These are phyloP conservation scores for Loris lydekkerianus DNA, from an alignment of 2,797 vertebrate genomes.

Conservation along the genomic window DNA sequence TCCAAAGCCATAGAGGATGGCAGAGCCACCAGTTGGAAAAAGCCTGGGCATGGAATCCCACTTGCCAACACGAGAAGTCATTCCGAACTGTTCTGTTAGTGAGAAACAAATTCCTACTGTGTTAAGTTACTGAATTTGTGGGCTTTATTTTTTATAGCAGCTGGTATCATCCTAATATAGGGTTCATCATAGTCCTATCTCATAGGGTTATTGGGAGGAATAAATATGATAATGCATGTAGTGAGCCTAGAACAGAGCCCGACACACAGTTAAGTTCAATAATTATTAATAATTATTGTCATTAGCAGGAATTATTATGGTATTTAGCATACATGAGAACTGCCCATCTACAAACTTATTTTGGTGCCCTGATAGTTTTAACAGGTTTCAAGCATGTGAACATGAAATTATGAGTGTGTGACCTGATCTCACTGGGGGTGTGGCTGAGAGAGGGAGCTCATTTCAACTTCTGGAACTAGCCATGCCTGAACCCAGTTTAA, in stretches of 20 bases:
- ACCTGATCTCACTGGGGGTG: background rate
- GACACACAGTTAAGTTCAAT: background rate
- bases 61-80: background rate
- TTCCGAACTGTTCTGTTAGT: background rate
- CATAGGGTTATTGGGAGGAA: background rate
- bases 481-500: background rate
- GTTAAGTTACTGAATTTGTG: background rate
- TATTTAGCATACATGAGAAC: background rate
- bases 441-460: background rate
- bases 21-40: background rate
- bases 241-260: background rate
- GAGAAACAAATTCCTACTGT: background rate
- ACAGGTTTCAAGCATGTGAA: background rate
- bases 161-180: background rate
- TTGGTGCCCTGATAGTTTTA: background rate
- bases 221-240: background rate
- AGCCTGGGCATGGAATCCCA: background rate
- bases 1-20: background rate
- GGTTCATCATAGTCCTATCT: background rate
- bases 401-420: background rate
- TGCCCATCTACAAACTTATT: background rate
- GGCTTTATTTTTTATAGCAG: slow-evolving; percentile 11
- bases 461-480: background rate
- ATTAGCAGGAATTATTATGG: background rate
- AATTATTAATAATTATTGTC: background rate